Evolutionary conservation across 92 coral and sea anemone species (phyloP).

Genomic region (Porites cylindrica): DNA sequence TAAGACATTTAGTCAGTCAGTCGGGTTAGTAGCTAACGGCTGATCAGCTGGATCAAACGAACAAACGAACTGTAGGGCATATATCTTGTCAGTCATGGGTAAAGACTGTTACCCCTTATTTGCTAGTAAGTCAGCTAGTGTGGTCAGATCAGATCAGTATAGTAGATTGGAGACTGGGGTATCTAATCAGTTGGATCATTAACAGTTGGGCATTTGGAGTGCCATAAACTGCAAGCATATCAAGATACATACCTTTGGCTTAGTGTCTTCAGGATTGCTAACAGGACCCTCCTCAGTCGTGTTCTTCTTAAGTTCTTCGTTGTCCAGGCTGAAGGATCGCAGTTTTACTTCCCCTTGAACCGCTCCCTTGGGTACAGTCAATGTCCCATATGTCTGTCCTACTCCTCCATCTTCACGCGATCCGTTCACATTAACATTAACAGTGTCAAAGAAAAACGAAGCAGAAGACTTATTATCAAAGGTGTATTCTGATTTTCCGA

Average conservation of each 20-base stretch:
- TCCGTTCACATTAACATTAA: slow-evolving; percentile 83
- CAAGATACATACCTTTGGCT: slow-evolving; percentile 75
- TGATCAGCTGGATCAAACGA: background rate
- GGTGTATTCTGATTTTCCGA: slow-evolving; percentile 96
- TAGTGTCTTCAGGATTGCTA: slow-evolving; percentile 72
- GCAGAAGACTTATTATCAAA: slow-evolving; percentile 88
- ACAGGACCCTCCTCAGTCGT: slow-evolving; percentile 89
- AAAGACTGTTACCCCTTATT: too few species aligned
- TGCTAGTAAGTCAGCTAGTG: too few species aligned
- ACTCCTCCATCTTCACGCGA: slow-evolving; percentile 89
- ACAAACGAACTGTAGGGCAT: too few species aligned
- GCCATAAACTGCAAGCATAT: background rate
- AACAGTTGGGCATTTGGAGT: too few species aligned
- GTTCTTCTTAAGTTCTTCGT: slow-evolving; percentile 69
- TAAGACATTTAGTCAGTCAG: background rate
- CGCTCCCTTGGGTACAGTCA: slow-evolving; percentile 94
- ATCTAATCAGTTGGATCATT: background rate
- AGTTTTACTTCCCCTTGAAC: slow-evolving; percentile 88
- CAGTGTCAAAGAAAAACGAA: slow-evolving; percentile 98
- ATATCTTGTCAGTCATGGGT: too few species aligned
- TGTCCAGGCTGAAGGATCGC: slow-evolving; percentile 88
- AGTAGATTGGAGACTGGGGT: background rate
- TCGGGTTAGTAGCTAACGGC: background rate
- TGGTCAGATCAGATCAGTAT: background rate
- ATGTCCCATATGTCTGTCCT: slow-evolving; percentile 95